Conservation (phyloP, 1,140 invertebrate species). For the Brachionus manjavacas region DNA sequence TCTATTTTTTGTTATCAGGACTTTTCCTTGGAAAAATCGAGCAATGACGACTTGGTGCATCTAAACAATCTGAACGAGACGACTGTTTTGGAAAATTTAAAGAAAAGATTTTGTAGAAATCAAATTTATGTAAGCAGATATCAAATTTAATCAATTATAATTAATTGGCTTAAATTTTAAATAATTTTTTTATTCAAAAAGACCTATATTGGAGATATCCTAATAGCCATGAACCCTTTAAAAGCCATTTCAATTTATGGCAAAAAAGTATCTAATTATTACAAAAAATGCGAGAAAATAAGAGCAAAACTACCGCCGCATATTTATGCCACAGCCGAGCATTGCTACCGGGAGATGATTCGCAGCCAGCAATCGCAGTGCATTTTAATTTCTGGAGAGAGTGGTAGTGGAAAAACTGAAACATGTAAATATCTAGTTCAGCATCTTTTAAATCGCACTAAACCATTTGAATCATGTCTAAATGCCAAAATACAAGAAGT, state of each 20-base stretch:
- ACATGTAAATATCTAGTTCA: constrained; percentile 71
- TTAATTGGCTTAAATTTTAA: no score
- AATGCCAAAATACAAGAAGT: constrained; percentile 42
- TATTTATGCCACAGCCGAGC: constrained; percentile 76
- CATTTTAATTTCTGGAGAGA: constrained; percentile 94
- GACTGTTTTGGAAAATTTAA: constrained; percentile 15
- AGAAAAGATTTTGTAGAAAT: constrained; percentile 38
- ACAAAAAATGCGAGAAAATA: constrained; percentile 70
- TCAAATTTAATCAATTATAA: neutral
- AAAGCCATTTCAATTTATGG: constrained; percentile 71
- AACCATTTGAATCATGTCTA: constrained; percentile 31
- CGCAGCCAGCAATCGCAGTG: constrained; percentile 74
- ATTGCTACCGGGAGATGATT: constrained; percentile 70
- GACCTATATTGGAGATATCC: constrained; percentile 80
- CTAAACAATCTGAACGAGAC: constrained; percentile 31
- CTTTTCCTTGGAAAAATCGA: constrained; percentile 21
- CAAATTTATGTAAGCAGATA: constrained; percentile 26
- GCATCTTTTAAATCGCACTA: constrained; percentile 50
- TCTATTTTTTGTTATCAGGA: neutral
- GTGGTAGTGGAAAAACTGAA: constrained; percentile 90
- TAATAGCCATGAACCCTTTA: constrained; percentile 77
- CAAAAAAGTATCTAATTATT: constrained; percentile 78
- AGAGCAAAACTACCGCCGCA: constrained; percentile 77
- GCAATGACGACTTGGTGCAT: constrained; percentile 26
- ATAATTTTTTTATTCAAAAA: constrained; percentile 49